Evolutionary conservation across 2,888 invertebrate species (phyloP).

Genomic region (Cyclophora albipunctata): DNA sequence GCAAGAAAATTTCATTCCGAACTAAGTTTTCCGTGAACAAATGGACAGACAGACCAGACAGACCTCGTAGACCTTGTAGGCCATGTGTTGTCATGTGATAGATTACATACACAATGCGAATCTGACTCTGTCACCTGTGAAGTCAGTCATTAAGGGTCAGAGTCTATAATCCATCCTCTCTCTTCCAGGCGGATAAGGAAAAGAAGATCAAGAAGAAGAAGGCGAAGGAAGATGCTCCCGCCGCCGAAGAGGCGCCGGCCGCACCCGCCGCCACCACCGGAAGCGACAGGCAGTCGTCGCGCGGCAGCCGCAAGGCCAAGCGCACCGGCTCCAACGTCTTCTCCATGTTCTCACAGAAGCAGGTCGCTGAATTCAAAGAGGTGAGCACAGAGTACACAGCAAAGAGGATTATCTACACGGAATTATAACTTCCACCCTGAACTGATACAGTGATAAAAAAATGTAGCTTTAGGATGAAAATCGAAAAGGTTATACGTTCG

Average conservation of each 20-base stretch:
- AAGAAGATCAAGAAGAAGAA: conserved; percentile 93
- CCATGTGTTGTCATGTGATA: too few species aligned
- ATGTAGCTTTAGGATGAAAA: too few species aligned
- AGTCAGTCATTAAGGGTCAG: too few species aligned
- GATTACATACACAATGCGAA: too few species aligned
- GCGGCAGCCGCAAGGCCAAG: conserved; percentile 88
- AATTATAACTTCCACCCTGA: too few species aligned
- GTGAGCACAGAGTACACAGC: conserved; percentile 53
- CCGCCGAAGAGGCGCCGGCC: conserved; percentile 80
- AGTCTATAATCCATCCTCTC: background rate
- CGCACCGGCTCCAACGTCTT: conserved; percentile 96
- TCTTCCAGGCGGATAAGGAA: conserved; percentile 90
- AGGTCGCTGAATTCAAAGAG: conserved; percentile 97
- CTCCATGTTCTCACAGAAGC: conserved; percentile 97
- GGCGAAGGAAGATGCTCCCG: conserved; percentile 80
- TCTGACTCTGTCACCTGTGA: too few species aligned
- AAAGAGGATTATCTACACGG: background rate
- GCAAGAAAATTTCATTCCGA: too few species aligned
- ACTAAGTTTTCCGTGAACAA: too few species aligned
- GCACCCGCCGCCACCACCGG: conserved; percentile 66
- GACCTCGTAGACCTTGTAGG: too few species aligned
- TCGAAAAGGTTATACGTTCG: too few species aligned
- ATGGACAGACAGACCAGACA: too few species aligned
- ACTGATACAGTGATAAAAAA: too few species aligned
- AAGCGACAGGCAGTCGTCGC: conserved; percentile 84